Percentiles rank a stretch among this genome's conserved stretches.
Conservation (phyloP, 2,113 vertebrate genomes). For the Sprattus sprattus region DNA sequence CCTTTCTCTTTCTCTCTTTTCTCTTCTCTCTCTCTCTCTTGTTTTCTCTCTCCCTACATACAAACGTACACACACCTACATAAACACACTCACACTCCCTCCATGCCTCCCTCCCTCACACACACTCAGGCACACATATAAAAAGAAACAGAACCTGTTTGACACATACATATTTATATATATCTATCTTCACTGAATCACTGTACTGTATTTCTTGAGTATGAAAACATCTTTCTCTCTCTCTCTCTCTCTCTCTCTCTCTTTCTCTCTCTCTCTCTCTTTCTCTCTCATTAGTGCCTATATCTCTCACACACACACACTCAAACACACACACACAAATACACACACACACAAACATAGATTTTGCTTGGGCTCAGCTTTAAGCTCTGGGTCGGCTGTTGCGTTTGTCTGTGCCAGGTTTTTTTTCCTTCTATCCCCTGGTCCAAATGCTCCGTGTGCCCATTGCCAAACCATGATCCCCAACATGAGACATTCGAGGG, state of each 20-base stretch:
- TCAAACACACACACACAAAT: not conserved
- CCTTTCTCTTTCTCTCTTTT: not conserved
- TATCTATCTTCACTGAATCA: too few species aligned
- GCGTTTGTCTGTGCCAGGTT: not conserved
- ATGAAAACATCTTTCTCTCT: not conserved
- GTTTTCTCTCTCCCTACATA: too few species aligned
- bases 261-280: not conserved
- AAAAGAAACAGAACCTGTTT: not conserved
- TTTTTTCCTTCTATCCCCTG: not conserved
- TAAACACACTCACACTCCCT: not conserved
- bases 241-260: not conserved
- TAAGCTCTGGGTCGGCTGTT: not conserved
- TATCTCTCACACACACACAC: not conserved
- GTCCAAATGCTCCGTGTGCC: not conserved
- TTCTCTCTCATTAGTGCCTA: too few species aligned
- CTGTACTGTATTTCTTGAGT: not conserved
- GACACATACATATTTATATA: not conserved
- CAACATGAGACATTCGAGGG: not conserved
- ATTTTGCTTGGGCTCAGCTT: not conserved
- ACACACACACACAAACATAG: not conserved
- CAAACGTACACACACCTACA: not conserved
- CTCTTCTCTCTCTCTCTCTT: slow-evolving; percentile 28
- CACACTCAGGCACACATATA: not conserved
- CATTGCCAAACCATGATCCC: not conserved
- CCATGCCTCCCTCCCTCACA: not conserved